Conservation (phyloP, 2,113 vertebrate genomes). For the Plestiodon gilberti region DNA sequence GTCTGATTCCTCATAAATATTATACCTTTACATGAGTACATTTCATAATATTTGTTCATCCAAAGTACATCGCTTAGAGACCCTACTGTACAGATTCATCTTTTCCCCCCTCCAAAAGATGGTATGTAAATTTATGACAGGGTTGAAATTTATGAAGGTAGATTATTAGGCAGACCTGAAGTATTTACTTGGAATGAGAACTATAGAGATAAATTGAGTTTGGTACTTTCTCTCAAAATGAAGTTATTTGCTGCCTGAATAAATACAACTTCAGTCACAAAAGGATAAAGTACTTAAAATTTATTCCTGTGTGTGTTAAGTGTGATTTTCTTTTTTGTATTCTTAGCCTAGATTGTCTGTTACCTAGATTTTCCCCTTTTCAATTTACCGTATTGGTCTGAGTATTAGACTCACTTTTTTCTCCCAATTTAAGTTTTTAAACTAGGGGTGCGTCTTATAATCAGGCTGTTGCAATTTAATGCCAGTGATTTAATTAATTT, state of each 20-base stretch:
- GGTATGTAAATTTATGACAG: not conserved
- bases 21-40: not conserved
- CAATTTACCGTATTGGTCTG: no score
- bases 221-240: not conserved
- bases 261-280: not conserved
- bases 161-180: not conserved
- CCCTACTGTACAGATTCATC: not conserved
- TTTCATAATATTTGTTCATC: not conserved
- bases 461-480: no score
- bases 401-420: no score
- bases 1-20: slow-evolving; percentile 4
- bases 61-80: not conserved
- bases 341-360: not conserved
- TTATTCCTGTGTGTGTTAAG: not conserved
- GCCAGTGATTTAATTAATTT: no score
- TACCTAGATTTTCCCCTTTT: not conserved
- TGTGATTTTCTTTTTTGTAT: not conserved
- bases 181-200: not conserved
- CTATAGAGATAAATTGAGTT: slow-evolving; percentile 19
- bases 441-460: no score
- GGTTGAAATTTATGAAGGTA: not conserved
- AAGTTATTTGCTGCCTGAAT: not conserved
- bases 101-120: not conserved
- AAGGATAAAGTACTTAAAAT: not conserved
- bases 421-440: no score